Base-by-base conservation (phyloP, 2,113 vertebrate species). In the Hoplias malabaricus region DNA sequence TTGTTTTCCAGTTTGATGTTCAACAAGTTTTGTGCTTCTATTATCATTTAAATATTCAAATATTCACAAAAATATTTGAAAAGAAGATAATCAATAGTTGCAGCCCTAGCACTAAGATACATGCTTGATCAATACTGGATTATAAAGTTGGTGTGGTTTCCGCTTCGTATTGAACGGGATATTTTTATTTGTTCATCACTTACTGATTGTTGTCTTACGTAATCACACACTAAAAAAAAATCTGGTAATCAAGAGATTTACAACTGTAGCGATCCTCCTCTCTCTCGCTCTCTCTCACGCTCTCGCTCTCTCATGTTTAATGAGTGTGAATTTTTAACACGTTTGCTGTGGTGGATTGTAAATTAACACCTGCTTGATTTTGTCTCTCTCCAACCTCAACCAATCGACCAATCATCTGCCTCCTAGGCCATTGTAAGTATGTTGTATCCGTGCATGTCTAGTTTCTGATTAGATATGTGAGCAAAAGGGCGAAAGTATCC, bases 371-470 rank as follows among this genome's bases (percentile, higher is more conserved):
- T 85, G 85, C 84, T 84, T 77, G 82, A 87, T 80, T 91, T 80
- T 87, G 85, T 90, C 86, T 87, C 81, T 86, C 77, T 81, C 62
- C 34, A 79, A 34, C 65, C 31, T 66, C 25, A 31, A 62, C 67
- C 67, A 83, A 76, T 73, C 69, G 73, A 82, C 83, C 85, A 81
- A 83, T 73, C 53, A 76, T 68, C 84, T 81, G 85, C 89, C 85
- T 86, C 90, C 6, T 88, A 93, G 91, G 90, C 88, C 74, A 91
- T 93, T 31, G 93, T 93, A 93, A 93, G 92, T 93, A 92, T 82
- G 69, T 82, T 82, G 86, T 86, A 13, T 73, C 80, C 71, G 42
- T 77, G 65, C 78, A 84, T 82, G 78, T 34, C 79, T 81, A 83
- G 84, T 81, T 81, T 82, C 43, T 89, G 86, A 87, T 91, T 89